Conservation (phyloP, 1,140 invertebrate species). For the Daktulosphaira vitifoliae region DNA sequence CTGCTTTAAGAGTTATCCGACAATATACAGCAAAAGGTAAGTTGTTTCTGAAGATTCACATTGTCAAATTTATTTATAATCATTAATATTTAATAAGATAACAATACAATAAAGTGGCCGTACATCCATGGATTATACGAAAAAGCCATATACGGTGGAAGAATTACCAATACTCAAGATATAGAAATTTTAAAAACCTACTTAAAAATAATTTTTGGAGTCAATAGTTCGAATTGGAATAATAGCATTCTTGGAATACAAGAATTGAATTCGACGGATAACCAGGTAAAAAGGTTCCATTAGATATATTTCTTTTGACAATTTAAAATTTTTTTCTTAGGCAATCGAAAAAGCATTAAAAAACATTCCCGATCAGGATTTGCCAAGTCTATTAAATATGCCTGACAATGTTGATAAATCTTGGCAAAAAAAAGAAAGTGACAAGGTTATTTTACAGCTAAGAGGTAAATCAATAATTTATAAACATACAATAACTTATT, state of each 20-base stretch:
- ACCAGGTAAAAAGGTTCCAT: not conserved
- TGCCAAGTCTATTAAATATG: slow-evolving; percentile 64
- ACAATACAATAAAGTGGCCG: slow-evolving; percentile 56
- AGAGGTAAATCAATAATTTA: slow-evolving; percentile 47
- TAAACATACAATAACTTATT: not conserved
- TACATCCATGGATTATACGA: slow-evolving; percentile 71
- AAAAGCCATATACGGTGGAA: slow-evolving; percentile 77
- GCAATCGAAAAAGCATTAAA: slow-evolving; percentile 57
- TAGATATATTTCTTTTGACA: not conserved
- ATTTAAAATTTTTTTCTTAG: slow-evolving; percentile 43
- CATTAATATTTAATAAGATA: too few relatives aligned
- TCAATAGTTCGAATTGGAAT: slow-evolving; percentile 50
- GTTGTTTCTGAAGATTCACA: too few relatives aligned
- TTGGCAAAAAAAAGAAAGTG: slow-evolving; percentile 61
- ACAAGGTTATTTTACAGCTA: slow-evolving; percentile 55
- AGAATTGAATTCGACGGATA: slow-evolving; percentile 1
- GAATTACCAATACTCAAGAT: slow-evolving; percentile 76
- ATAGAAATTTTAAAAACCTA: slow-evolving; percentile 63
- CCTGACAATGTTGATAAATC: slow-evolving; percentile 72
- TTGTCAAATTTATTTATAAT: too few relatives aligned
- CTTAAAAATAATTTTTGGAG: slow-evolving; percentile 61
- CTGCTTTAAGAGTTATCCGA: slow-evolving; percentile 63
- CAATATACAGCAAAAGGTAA: slow-evolving; percentile 46
- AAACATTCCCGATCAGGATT: slow-evolving; percentile 56
- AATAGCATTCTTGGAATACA: slow-evolving; percentile 38